phyloP scores from a whole-genome alignment of 30 jellyfish, hydroid and myxozoan genomes.

The Euphysa ruthae region DNA sequence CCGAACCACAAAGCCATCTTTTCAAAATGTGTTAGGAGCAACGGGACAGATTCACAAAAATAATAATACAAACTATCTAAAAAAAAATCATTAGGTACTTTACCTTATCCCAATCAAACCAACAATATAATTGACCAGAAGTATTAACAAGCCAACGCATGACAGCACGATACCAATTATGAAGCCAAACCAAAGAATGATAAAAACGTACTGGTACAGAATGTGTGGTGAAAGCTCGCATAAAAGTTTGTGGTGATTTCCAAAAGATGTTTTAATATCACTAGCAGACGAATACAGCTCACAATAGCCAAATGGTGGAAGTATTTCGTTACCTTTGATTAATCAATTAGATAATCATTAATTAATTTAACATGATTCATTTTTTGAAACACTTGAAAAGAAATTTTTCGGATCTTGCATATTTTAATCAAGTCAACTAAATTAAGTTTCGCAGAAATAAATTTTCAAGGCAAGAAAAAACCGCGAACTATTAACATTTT shows the following conservation, averaged over 20 bases:
- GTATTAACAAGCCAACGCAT: not conserved
- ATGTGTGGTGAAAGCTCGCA: not conserved
- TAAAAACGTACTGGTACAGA: not conserved
- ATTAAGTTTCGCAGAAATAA: no score
- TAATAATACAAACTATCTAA: no score
- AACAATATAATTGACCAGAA: not conserved
- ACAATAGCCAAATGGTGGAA: constrained; percentile 4
- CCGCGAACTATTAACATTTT: no score
- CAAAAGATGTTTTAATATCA: not conserved
- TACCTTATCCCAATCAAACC: not conserved
- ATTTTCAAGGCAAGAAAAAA: no score
- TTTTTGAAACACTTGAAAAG: no score
- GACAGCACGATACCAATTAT: not conserved
- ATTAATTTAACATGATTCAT: no score
- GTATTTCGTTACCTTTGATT: not conserved
- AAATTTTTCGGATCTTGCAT: no score
- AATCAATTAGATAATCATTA: not conserved
- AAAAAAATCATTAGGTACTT: no score
- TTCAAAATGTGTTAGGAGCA: no score
- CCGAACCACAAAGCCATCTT: no score
- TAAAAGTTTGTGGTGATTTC: not conserved
- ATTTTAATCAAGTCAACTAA: no score
- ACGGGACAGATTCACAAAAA: no score
- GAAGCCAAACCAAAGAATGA: constrained; percentile 1
- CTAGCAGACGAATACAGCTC: not conserved